Evolutionary conservation across 2,888 invertebrate species (phyloP).

Genomic region (Amitus sp.): DNA sequence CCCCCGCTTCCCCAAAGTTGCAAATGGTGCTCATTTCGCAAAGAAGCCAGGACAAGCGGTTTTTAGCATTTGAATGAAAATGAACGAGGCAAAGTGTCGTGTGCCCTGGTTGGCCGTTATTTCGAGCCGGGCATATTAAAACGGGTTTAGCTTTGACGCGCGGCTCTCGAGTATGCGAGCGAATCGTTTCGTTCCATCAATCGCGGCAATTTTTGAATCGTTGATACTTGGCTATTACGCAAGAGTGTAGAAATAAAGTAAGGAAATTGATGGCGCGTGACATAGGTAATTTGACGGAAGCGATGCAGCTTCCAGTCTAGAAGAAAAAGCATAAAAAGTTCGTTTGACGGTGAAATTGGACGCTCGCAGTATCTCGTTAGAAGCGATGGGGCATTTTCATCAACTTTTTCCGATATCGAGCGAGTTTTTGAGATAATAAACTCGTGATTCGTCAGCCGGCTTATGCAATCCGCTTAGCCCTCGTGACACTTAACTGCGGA

Average conservation of each 20-base stretch:
- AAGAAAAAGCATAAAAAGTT: background rate
- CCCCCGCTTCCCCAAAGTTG: too few species aligned
- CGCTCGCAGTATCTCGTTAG: slow-evolving; percentile 32
- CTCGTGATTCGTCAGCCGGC: slow-evolving; percentile 39
- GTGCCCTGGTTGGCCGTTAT: too few species aligned
- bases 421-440: slow-evolving; percentile 35
- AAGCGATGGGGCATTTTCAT: slow-evolving; percentile 10
- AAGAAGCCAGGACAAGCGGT: too few species aligned
- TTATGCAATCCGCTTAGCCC: slow-evolving; percentile 35
- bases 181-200: background rate
- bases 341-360: slow-evolving; percentile 26
- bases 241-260: slow-evolving; percentile 9
- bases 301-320: slow-evolving; percentile 18
- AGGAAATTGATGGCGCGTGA: slow-evolving; percentile 29
- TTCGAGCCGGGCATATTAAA: too few species aligned
- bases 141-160: too few species aligned
- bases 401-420: slow-evolving; percentile 10
- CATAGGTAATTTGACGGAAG: slow-evolving; percentile 17
- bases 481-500: slow-evolving; percentile 10
- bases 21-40: too few species aligned
- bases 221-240: slow-evolving; percentile 11
- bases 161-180: background rate
- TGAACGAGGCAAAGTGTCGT: too few species aligned
- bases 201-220: background rate
- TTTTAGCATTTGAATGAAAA: too few species aligned